Percentiles rank a stretch among this genome's conserved stretches.
Conservation (phyloP, 2,888 invertebrate genomes). For the Lasioglossum vierecki region DNA sequence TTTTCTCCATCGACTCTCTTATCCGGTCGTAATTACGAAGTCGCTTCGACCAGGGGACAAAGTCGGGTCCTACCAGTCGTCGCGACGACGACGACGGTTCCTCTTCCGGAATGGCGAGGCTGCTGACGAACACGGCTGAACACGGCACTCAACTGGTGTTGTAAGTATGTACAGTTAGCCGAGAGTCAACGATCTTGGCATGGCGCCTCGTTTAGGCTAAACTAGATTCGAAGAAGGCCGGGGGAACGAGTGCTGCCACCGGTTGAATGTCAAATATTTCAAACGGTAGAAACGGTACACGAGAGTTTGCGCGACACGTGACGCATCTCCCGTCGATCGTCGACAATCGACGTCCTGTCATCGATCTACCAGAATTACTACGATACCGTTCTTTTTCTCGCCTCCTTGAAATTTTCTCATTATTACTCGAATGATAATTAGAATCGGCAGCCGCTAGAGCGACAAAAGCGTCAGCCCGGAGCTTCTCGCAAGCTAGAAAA, state of each 20-base stretch:
- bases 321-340: conserved; percentile 6
- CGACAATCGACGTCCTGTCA: background rate
- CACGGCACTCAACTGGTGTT: conserved; percentile 48
- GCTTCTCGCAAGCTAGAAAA: background rate
- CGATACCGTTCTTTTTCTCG: background rate
- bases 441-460: background rate
- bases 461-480: background rate
- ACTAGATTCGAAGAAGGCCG: conserved; percentile 75
- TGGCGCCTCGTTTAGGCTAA: conserved; percentile 75
- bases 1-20: background rate
- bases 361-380: background rate
- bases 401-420: background rate
- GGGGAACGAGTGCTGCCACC: conserved; percentile 56
- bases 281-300: conserved; percentile 50
- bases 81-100: conserved; percentile 24
- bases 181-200: conserved; percentile 78
- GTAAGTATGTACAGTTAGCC: conserved; percentile 73
- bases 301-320: conserved; percentile 13
- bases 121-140: background rate
- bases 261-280: conserved; percentile 65
- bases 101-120: conserved; percentile 69
- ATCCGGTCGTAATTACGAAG: background rate
- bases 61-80: conserved; percentile 11
- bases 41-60: conserved; percentile 18
- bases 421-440: too few relatives aligned